A percentile compares a stretch with the other conserved stretches of the same genome.
phyloP scores from a whole-genome alignment of 2,888 invertebrate species.

The Scrobipalpa costella region DNA sequence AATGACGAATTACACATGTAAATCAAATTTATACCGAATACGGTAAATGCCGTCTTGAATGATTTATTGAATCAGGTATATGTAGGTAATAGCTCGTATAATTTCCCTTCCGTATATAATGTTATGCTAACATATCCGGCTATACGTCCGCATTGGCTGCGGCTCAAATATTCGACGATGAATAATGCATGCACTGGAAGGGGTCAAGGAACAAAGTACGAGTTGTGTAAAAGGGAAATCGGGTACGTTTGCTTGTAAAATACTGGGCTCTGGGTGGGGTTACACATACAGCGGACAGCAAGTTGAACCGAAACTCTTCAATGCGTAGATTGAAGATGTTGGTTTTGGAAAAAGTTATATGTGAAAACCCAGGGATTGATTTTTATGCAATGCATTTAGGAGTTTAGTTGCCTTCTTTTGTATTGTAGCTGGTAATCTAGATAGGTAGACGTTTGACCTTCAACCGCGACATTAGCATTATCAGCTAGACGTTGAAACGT shows the following conservation, averaged over 20 bases:
- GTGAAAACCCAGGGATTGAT: too few species aligned
- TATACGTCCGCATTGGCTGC: conserved; percentile 12
- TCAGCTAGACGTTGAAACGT: too few species aligned
- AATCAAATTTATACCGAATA: not conserved
- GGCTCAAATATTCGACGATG: conserved; percentile 29
- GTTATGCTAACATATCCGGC: conserved; percentile 15
- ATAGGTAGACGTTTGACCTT: too few species aligned
- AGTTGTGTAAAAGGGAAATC: conserved; percentile 29
- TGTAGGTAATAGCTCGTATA: conserved; percentile 5
- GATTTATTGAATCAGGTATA: conserved; percentile 17
- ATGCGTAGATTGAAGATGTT: too few species aligned
- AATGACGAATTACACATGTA: not conserved
- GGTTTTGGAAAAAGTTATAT: too few species aligned
- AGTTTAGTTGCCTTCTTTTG: too few species aligned
- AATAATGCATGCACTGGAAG: conserved; percentile 29
- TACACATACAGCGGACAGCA: too few species aligned
- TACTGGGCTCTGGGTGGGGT: conserved; percentile 9
- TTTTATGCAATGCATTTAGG: too few species aligned
- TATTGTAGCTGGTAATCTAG: too few species aligned
- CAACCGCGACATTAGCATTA: too few species aligned
- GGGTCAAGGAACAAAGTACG: conserved; percentile 30
- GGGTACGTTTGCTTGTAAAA: conserved; percentile 23
- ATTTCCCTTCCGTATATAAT: conserved; percentile 13
- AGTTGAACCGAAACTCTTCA: too few species aligned
- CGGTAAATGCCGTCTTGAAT: conserved; percentile 18